A percentile compares a stretch with the other conserved stretches of the same genome.
Conservation (phyloP, 2,888 invertebrate genomes). For the Eupithecia subumbrata region DNA sequence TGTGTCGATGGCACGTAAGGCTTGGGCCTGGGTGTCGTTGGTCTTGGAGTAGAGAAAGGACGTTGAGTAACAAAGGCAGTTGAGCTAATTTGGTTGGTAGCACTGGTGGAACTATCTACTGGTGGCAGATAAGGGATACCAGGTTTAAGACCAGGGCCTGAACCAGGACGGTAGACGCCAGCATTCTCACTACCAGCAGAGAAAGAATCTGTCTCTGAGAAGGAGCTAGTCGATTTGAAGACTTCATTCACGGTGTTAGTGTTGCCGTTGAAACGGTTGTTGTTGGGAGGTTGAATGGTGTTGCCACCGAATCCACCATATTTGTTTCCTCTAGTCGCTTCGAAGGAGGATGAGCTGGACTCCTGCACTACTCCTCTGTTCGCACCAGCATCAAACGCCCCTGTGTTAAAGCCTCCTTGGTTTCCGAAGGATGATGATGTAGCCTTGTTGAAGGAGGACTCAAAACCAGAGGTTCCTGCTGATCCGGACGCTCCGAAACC, state of each 20-base stretch:
- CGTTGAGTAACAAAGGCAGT: constrained; percentile 58
- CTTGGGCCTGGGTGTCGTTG: constrained; percentile 42
- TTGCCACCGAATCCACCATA: constrained; percentile 44
- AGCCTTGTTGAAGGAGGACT: constrained; percentile 41
- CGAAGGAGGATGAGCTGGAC: constrained; percentile 40
- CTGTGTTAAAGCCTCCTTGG: constrained; percentile 40
- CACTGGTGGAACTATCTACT: constrained; percentile 62
- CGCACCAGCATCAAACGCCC: constrained; percentile 37
- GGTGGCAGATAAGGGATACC: constrained; percentile 80
- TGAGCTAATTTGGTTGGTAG: constrained; percentile 60
- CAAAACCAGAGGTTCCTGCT: constrained; percentile 45
- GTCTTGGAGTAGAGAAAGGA: constrained; percentile 60
- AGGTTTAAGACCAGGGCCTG: constrained; percentile 67
- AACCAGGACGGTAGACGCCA: constrained; percentile 68
- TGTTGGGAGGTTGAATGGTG: constrained; percentile 32
- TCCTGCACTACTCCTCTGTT: constrained; percentile 43
- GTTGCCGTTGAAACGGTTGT: constrained; percentile 50
- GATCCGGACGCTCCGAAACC: constrained; percentile 16
- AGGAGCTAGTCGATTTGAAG: constrained; percentile 65
- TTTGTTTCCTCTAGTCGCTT: constrained; percentile 34
- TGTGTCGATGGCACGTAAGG: constrained; percentile 63
- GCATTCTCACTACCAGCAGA: constrained; percentile 67
- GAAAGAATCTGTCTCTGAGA: constrained; percentile 69
- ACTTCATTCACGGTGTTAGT: constrained; percentile 55
- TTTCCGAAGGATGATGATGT: constrained; percentile 41